Base-by-base conservation (phyloP, 2,888 invertebrate genomes). In the Cheilosia vernalis region DNA sequence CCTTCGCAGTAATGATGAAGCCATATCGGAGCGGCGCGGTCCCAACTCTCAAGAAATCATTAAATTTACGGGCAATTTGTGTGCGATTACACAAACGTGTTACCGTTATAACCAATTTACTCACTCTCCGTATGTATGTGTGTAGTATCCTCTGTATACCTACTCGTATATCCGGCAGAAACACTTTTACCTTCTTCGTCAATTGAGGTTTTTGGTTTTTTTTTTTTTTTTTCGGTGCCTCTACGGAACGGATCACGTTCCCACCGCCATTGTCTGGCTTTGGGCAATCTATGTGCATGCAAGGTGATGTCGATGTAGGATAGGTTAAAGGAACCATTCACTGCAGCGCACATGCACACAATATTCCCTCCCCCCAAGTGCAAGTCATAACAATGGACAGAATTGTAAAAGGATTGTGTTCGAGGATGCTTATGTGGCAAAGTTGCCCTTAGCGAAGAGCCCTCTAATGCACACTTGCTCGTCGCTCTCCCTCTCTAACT, bases 391-490 rank as follows among this genome's bases (percentile, higher is more conserved):
- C 66, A 67, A 79, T 72, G 78, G 33, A 51, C 63, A 37, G 56
- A 21, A 81, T 81, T 70, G 76, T 51, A 63, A 66, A 76, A 51
- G 56, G 37, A 63, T 69, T 61, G 37, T 61, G 37, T 55, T 51
- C 40, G 56, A 73, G 78, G 73, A 83, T 78, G 72, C 82, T 78
- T 72, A 61, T 78, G 61, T 55, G 49, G 70, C 13, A 72, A 44
- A 63, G 78, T 78, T 78, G 61, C 61, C 61, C 42, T 55, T 24
- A 61, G 67, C 67, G 21, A 79, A 69, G 61, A 63, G 55, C 56
- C 69, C 63, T 73, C 73, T 79, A 79, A 79, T 83, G 79, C 67
- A 79, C 67, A 69, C 79, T 64, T 55, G 67, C 40, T 19, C 15
- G 27, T 56, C 44, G 13, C 51, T 15, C 61, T 44, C 49, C 19